These are phyloP conservation scores for Illadopsis cleaveri DNA, from an alignment of 2,113 vertebrate genomes.

Conservation along the genomic window DNA sequence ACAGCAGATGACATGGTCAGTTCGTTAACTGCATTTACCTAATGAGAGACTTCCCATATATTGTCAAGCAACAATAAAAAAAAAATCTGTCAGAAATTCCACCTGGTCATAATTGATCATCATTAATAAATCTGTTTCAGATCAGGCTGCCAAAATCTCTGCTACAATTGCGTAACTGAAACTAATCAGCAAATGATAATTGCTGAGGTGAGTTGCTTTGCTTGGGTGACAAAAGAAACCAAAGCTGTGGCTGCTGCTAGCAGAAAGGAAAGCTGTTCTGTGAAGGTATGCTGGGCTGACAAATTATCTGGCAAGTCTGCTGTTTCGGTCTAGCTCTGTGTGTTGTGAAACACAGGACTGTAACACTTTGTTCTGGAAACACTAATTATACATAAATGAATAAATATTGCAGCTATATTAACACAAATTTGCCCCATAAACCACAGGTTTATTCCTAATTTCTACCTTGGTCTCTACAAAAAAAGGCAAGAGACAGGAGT, in stretches of 20 bases:
- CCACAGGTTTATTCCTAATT: neutral
- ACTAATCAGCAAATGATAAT: conserved; percentile 37
- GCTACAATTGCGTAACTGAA: neutral
- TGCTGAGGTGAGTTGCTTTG: conserved; percentile 11
- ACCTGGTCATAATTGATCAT: conserved; percentile 69
- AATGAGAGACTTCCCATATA: conserved; percentile 56
- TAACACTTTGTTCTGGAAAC: neutral
- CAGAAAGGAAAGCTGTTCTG: neutral
- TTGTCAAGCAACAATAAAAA: conserved; percentile 44
- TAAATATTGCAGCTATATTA: neutral
- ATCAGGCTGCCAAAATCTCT: conserved; percentile 47
- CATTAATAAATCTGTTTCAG: conserved; percentile 50
- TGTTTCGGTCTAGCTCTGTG: neutral
- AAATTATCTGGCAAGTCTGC: neutral
- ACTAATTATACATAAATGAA: neutral
- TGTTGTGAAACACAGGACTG: neutral
- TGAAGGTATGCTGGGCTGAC: neutral
- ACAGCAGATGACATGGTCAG: conserved; percentile 72
- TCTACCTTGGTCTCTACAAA: neutral
- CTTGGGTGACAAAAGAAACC: neutral
- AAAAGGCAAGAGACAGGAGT: neutral
- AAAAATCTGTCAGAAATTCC: conserved; percentile 49
- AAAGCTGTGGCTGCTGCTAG: neutral
- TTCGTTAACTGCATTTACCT: conserved; percentile 58
- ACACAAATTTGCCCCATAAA: neutral